Conservation (phyloP, 2,797 vertebrate species). For the Sebastes oblongus region DNA sequence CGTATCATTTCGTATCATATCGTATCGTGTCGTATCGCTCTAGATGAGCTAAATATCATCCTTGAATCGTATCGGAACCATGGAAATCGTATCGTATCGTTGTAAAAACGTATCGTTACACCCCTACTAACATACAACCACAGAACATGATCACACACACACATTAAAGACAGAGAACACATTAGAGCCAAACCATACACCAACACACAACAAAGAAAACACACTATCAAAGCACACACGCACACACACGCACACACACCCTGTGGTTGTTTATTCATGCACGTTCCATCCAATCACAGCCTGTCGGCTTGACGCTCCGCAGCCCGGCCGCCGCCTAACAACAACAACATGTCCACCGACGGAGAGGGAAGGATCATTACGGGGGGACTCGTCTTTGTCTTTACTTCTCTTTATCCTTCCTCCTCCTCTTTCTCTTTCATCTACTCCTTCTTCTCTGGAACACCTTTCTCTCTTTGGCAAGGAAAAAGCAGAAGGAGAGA, state of each 20-base stretch:
- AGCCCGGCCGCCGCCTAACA: conserved; percentile 60
- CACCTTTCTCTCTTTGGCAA: background rate
- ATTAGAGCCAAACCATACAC: no score
- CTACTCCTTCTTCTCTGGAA: background rate
- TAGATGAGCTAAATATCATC: no score
- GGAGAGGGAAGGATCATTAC: background rate
- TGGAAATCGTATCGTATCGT: no score
- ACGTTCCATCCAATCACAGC: conserved; percentile 70
- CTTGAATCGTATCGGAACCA: no score
- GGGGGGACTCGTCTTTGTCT: background rate
- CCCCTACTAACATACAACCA: no score
- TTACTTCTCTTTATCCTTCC: background rate
- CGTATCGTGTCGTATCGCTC: no score
- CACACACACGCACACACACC: conserved; percentile 20
- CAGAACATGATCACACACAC: background rate
- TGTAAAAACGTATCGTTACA: no score
- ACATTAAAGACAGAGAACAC: background rate
- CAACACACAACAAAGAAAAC: conserved; percentile 7
- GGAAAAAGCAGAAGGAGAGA: background rate
- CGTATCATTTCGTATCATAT: no score
- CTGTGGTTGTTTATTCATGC: conserved; percentile 62
- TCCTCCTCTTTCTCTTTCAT: background rate
- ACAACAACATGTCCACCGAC: conserved; percentile 53
- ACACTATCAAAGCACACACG: conserved; percentile 1
- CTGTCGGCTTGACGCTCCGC: conserved; percentile 62